Conservation (phyloP, 2,888 invertebrate species). For the Sarcophaga subvicina region DNA sequence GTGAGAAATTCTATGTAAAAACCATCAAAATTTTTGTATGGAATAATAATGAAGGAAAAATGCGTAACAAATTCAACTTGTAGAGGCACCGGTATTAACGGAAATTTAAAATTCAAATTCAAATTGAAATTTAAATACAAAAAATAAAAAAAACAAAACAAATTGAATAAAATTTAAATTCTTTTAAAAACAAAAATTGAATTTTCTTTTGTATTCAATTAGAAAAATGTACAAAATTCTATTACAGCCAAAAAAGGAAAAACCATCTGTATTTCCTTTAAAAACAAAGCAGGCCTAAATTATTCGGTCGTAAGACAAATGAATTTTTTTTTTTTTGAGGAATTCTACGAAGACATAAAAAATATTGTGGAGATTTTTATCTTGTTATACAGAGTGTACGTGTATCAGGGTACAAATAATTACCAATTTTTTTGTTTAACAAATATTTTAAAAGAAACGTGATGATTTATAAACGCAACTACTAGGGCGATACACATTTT, state of each 20-base stretch:
- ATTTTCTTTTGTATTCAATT: conserved; percentile 6
- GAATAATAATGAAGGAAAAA: conserved; percentile 19
- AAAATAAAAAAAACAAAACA: background rate
- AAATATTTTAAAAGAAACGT: background rate
- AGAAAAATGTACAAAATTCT: background rate
- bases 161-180: background rate
- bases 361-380: background rate
- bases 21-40: conserved; percentile 16
- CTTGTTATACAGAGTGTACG: background rate
- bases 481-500: background rate
- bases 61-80: too few relatives aligned
- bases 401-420: background rate
- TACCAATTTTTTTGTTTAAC: background rate
- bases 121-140: conserved; percentile 10
- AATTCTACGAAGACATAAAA: background rate
- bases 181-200: background rate
- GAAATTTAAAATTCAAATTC: conserved; percentile 25
- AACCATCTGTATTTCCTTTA: background rate
- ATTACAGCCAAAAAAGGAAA: background rate
- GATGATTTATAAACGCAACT: background rate
- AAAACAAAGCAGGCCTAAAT: background rate
- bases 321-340: too few relatives aligned
- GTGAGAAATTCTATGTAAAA: conserved; percentile 34
- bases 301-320: background rate
- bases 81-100: background rate